Evolutionary conservation across 2,113 vertebrate genomes (phyloP).

Genomic region (Upupa epops): DNA sequence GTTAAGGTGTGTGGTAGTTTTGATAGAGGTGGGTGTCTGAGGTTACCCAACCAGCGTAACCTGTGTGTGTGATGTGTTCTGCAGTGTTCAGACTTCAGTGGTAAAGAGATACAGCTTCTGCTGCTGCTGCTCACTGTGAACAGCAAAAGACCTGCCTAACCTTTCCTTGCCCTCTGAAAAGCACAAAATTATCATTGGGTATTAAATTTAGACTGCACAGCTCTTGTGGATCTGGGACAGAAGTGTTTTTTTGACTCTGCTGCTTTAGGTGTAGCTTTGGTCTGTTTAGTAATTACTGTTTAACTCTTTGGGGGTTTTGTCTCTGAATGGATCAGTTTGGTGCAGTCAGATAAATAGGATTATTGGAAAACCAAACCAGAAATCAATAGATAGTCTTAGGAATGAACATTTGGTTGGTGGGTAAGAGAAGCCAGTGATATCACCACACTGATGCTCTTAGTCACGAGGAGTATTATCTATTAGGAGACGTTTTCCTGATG

Average conservation of each 20-base stretch:
- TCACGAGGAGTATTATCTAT: neutral
- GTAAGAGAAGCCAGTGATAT: neutral
- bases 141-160: neutral
- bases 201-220: neutral
- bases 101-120: neutral
- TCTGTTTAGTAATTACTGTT: neutral
- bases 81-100: neutral
- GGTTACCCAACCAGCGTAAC: neutral
- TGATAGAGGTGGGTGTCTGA: neutral
- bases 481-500: neutral
- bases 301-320: neutral
- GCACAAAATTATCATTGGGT: neutral
- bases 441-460: neutral
- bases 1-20: neutral
- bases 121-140: neutral
- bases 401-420: neutral
- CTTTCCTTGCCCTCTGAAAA: neutral
- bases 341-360: neutral
- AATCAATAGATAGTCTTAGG: neutral
- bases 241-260: neutral
- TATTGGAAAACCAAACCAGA: neutral
- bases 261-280: neutral
- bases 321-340: neutral
- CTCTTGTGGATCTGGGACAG: neutral
- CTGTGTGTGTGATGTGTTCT: accelerated